These are phyloP conservation scores for Serilophus lunatus DNA, from an alignment of 2,113 vertebrate species.

Conservation along the genomic window DNA sequence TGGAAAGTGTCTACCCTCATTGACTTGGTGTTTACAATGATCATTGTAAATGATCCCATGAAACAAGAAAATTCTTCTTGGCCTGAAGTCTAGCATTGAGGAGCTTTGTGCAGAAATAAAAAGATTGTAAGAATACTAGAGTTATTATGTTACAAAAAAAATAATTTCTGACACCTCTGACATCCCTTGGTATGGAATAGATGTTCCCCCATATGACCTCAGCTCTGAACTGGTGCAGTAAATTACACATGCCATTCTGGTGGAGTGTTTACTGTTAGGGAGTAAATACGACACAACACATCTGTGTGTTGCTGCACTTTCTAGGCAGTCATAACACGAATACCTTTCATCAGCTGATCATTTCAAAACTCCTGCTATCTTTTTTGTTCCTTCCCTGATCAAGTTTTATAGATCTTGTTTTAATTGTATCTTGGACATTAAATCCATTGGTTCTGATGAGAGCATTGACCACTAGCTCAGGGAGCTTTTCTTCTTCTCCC, in stretches of 20 bases:
- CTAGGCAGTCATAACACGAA: neutral
- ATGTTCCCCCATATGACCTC: neutral
- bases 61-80: neutral
- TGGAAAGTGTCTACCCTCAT: neutral
- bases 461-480: neutral
- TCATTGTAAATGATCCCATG: neutral
- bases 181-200: neutral
- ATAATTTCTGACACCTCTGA: neutral
- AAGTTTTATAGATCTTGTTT: neutral
- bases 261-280: neutral
- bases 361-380: neutral
- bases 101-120: neutral
- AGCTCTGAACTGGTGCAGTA: neutral
- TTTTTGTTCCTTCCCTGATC: neutral
- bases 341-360: neutral
- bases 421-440: neutral
- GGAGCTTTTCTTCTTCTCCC: neutral
- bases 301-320: neutral
- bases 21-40: neutral
- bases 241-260: neutral
- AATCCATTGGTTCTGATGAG: neutral
- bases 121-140: neutral
- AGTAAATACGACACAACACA: neutral
- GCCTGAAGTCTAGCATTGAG: neutral
- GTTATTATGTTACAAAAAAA: neutral